A percentile compares a stretch with the other conserved stretches of the same genome.
Evolutionary conservation across 2,797 vertebrate species (phyloP).

Genomic region (Arctocebus calabarensis): DNA sequence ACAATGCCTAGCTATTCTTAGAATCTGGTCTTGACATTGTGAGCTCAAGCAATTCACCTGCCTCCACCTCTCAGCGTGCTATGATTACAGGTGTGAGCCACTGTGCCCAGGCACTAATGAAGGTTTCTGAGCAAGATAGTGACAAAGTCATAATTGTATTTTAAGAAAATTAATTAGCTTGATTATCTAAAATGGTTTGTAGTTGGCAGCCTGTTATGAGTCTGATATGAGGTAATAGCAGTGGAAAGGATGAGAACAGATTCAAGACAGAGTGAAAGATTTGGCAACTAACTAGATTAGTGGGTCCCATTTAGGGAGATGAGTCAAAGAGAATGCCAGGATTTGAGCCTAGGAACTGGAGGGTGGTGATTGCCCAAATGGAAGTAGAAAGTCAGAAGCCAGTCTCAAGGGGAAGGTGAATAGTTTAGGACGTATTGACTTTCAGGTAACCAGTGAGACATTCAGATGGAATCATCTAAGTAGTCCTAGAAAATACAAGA

Average conservation of each 20-base stretch:
- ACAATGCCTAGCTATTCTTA: no score
- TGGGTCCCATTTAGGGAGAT: slow-evolving; percentile 36
- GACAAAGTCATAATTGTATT: slow-evolving; percentile 38
- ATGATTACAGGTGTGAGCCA: no score
- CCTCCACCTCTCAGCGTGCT: no score
- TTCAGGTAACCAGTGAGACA: slow-evolving; percentile 40
- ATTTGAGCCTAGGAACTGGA: slow-evolving; percentile 2
- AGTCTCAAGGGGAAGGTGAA: slow-evolving; percentile 5
- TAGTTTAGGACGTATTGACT: slow-evolving; percentile 40
- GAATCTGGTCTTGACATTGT: no score
- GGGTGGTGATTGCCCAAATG: background rate
- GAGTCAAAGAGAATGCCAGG: slow-evolving; percentile 18
- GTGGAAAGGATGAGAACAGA: slow-evolving; percentile 22
- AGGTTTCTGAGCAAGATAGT: slow-evolving; percentile 40
- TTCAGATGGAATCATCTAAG: slow-evolving; percentile 17
- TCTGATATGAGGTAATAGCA: background rate
- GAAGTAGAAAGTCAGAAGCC: slow-evolving; percentile 55
- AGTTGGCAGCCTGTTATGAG: slow-evolving; percentile 5
- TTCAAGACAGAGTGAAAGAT: slow-evolving; percentile 19
- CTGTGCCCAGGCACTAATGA: background rate
- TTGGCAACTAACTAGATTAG: slow-evolving; percentile 27
- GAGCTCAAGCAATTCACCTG: no score
- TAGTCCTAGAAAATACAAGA: slow-evolving; percentile 28
- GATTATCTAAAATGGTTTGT: slow-evolving; percentile 36
- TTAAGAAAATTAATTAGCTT: slow-evolving; percentile 50